These are phyloP conservation scores for Percopsis transmontana DNA, from an alignment of 2,113 vertebrate species.

Conservation along the genomic window DNA sequence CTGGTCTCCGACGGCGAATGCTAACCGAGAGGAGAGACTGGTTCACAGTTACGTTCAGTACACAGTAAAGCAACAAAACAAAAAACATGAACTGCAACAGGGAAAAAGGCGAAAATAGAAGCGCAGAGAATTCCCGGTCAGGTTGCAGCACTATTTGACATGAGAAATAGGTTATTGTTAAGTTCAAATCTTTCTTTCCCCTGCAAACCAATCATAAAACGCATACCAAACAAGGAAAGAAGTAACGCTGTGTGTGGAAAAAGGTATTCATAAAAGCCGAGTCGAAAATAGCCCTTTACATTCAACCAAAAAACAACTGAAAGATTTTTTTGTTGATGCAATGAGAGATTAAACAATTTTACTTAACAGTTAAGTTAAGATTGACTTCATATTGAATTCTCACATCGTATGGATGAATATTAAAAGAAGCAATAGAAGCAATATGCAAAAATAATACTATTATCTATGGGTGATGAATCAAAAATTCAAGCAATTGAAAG, in stretches of 20 bases:
- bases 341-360: constrained; percentile 6
- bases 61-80: constrained; percentile 10
- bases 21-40: constrained; percentile 77
- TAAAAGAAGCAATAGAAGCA: constrained; percentile 46
- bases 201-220: constrained; percentile 17
- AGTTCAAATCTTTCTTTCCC: constrained; percentile 35
- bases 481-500: neutral
- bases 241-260: constrained; percentile 18
- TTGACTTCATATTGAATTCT: constrained; percentile 28
- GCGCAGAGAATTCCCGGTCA: constrained; percentile 29
- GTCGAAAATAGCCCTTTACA: constrained; percentile 10
- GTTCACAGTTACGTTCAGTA: constrained; percentile 34
- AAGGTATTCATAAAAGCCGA: constrained; percentile 18
- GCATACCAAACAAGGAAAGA: constrained; percentile 35
- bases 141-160: constrained; percentile 35
- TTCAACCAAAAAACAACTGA: neutral
- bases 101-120: constrained; percentile 18
- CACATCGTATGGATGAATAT: constrained; percentile 49
- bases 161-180: constrained; percentile 34
- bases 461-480: neutral
- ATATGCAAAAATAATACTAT: constrained; percentile 63
- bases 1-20: constrained; percentile 95
- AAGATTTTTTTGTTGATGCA: neutral
- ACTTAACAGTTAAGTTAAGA: constrained; percentile 15
- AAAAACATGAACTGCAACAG: neutral